A percentile compares a stretch with the other conserved stretches of the same genome.
These are phyloP conservation scores for Poeciliopsis paucimaculata DNA, from an alignment of 2,797 vertebrate genomes.

Conservation along the genomic window DNA sequence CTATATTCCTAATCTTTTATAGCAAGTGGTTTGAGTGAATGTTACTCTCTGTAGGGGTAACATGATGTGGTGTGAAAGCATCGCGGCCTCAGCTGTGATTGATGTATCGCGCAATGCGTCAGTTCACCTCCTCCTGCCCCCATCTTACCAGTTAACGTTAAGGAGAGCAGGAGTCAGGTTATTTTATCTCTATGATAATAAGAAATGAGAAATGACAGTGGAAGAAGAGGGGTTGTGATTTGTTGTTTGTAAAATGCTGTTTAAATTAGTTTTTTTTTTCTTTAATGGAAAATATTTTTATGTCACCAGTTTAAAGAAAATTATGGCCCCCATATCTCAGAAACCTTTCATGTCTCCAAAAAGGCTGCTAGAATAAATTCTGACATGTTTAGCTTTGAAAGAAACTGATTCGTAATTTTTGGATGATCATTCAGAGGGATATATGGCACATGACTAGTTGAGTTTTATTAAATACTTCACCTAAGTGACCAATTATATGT, in stretches of 20 bases:
- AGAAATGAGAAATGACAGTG: conserved; percentile 5
- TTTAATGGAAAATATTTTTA: conserved; percentile 24
- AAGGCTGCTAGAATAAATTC: conserved; percentile 42
- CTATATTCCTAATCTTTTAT: conserved; percentile 63
- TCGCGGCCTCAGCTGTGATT: conserved; percentile 66
- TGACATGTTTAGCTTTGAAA: conserved; percentile 52
- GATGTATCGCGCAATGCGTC: conserved; percentile 65
- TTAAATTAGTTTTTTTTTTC: conserved; percentile 29
- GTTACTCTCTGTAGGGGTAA: conserved; percentile 49
- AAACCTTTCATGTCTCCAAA: conserved; percentile 47
- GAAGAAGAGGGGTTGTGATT: conserved; percentile 26
- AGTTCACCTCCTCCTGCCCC: conserved; percentile 19
- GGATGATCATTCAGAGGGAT: not conserved
- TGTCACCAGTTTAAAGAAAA: conserved; percentile 20
- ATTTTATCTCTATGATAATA: conserved; percentile 35
- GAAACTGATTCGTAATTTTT: conserved; percentile 60
- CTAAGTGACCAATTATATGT: conserved; percentile 70
- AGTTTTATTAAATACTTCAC: conserved; percentile 71
- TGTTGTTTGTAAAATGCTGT: conserved; percentile 34
- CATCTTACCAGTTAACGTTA: conserved; percentile 49
- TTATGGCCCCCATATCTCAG: conserved; percentile 31
- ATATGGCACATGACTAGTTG: conserved; percentile 57
- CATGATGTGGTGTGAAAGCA: conserved; percentile 57
- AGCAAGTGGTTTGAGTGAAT: conserved; percentile 40
- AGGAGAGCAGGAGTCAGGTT: conserved; percentile 27